phyloP scores from a whole-genome alignment of 2,888 invertebrate genomes.

The Andrena bucephala region DNA sequence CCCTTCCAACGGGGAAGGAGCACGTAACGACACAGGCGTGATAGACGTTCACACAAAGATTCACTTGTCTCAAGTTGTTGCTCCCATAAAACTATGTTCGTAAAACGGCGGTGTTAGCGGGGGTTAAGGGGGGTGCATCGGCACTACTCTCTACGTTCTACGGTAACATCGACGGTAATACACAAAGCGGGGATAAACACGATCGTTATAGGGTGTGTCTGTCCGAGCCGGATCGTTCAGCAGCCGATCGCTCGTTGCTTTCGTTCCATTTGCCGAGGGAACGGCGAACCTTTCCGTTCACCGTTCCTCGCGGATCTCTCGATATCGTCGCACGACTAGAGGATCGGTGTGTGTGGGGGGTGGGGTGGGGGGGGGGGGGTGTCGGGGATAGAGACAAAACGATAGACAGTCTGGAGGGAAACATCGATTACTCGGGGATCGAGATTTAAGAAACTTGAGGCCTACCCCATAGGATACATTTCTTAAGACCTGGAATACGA shows the following conservation, averaged over 20 bases:
- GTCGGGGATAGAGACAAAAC: conserved; percentile 2
- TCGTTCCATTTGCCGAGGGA: conserved; percentile 1
- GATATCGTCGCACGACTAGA: conserved; percentile 21
- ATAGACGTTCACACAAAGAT: conserved; percentile 39
- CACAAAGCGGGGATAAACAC: conserved; percentile 65
- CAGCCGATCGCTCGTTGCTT: conserved; percentile 23
- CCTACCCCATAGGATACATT: conserved; percentile 83
- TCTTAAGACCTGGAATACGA: conserved; percentile 83
- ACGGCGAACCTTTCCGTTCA: conserved; percentile 11
- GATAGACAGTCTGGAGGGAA: conserved; percentile 30
- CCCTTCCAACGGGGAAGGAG: conserved; percentile 18
- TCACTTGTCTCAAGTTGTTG: conserved; percentile 85
- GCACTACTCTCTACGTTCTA: conserved; percentile 80
- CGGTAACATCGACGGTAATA: conserved; percentile 69
- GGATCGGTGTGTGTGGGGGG: not conserved
- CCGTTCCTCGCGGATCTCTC: conserved; percentile 32
- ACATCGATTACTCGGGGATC: conserved; percentile 64
- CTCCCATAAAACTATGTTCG: conserved; percentile 85
- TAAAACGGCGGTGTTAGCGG: conserved; percentile 74
- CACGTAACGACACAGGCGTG: conserved; percentile 26
- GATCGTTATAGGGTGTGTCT: conserved; percentile 7
- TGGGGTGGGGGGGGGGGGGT: not conserved
- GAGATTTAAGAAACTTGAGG: conserved; percentile 66
- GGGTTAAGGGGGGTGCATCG: conserved; percentile 74
- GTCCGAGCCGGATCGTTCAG: conserved; percentile 5